These are phyloP conservation scores for Megaustenia siamemsis DNA, from an alignment of 2,888 invertebrate genomes.

Conservation along the genomic window DNA sequence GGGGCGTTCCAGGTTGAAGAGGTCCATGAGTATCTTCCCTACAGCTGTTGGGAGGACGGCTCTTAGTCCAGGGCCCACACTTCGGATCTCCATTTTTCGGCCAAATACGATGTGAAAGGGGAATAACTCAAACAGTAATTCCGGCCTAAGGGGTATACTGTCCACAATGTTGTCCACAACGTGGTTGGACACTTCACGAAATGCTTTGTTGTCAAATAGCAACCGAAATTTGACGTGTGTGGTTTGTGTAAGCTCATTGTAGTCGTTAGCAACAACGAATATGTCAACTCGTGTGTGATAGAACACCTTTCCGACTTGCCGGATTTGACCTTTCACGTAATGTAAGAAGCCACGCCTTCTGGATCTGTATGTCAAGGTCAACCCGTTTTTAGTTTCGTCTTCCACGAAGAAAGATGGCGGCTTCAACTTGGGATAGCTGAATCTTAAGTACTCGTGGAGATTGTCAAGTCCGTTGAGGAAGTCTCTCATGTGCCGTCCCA, in stretches of 20 bases:
- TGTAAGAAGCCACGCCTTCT: constrained; percentile 95
- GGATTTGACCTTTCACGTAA: constrained; percentile 97
- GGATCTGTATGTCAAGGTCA: constrained; percentile 90
- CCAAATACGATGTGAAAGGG: constrained; percentile 98
- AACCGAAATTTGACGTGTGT: constrained; percentile 96
- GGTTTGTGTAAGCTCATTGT: constrained; percentile 92
- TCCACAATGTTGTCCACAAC: constrained; percentile 58
- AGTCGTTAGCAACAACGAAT: constrained; percentile 87
- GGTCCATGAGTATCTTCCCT: constrained; percentile 93
- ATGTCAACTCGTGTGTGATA: constrained; percentile 97
- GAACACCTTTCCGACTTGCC: constrained; percentile 93
- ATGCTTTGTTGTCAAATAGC: constrained; percentile 90
- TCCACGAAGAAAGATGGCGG: constrained; percentile 98
- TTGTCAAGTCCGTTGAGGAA: constrained; percentile 96
- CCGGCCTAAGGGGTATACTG: constrained; percentile 65
- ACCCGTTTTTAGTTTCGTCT: constrained; percentile 92
- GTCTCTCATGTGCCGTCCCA: constrained; percentile 94
- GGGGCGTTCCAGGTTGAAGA: constrained; percentile 94
- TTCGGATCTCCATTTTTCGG: constrained; percentile 82
- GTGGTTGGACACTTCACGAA: constrained; percentile 58
- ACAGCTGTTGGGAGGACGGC: constrained; percentile 73
- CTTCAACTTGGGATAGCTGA: constrained; percentile 92
- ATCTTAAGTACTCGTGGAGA: constrained; percentile 96
- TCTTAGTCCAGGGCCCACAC: constrained; percentile 77
- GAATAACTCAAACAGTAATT: constrained; percentile 95